phyloP scores from a whole-genome alignment of 2,113 vertebrate genomes.

The Herpetotheres cachinnans region DNA sequence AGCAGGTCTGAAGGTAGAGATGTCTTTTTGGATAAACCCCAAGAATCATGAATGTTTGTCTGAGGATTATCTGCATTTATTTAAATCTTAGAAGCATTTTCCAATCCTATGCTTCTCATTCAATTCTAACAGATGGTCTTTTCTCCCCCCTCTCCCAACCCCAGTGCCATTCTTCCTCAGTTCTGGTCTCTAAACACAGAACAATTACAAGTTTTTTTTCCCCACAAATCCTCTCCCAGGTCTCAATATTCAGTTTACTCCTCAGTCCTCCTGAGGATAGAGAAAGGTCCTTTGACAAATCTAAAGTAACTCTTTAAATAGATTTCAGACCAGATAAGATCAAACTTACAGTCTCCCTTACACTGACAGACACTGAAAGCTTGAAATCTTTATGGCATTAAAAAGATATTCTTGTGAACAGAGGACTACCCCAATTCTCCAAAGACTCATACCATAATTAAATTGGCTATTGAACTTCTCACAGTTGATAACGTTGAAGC shows the following conservation, averaged over 20 bases:
- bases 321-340: not conserved
- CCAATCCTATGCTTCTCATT: not conserved
- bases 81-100: not conserved
- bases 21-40: not conserved
- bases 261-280: not conserved
- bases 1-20: not conserved
- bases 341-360: not conserved
- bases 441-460: constrained; percentile 84
- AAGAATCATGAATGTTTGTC: constrained; percentile 1
- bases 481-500: constrained; percentile 94
- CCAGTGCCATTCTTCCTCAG: not conserved
- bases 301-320: not conserved
- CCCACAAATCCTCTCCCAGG: not conserved
- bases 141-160: not conserved
- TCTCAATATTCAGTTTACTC: not conserved
- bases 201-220: not conserved
- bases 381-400: not conserved
- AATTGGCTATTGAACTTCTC: constrained; percentile 96
- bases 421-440: not conserved
- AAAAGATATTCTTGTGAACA: not conserved
- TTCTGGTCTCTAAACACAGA: not conserved
- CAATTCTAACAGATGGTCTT: not conserved
- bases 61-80: constrained; percentile 4
- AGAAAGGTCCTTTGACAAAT: not conserved
- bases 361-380: not conserved